These are phyloP conservation scores for Sesia bembeciformis DNA, from an alignment of 2,888 invertebrate genomes.

Conservation along the genomic window DNA sequence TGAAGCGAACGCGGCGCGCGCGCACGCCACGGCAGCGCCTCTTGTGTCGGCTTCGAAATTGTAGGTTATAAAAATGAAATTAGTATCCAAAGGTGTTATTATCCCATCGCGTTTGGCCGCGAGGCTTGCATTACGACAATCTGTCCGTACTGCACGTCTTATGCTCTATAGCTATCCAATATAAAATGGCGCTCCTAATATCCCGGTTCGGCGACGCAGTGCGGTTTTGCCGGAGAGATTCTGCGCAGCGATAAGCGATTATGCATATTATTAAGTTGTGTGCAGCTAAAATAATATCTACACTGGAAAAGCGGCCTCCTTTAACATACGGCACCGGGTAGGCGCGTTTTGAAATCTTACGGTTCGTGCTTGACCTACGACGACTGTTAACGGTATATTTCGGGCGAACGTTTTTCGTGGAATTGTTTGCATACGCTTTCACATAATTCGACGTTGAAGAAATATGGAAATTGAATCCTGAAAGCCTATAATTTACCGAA, in stretches of 20 bases:
- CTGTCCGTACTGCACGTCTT: conserved; percentile 75
- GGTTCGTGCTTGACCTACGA: conserved; percentile 46
- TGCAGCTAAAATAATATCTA: conserved; percentile 68
- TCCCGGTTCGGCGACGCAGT: conserved; percentile 67
- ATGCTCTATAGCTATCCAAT: conserved; percentile 73
- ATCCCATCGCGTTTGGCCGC: conserved; percentile 74
- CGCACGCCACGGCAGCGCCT: conserved; percentile 72
- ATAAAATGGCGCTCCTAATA: conserved; percentile 75
- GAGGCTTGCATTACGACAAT: conserved; percentile 74
- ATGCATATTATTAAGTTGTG: conserved; percentile 75
- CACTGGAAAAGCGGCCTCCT: conserved; percentile 59
- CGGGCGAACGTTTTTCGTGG: conserved; percentile 29
- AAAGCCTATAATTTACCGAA: not conserved
- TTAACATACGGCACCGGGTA: conserved; percentile 29
- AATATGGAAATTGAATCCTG: conserved; percentile 10
- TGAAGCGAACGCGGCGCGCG: conserved; percentile 52
- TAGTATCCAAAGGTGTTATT: conserved; percentile 74
- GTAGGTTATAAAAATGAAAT: conserved; percentile 76
- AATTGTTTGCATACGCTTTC: conserved; percentile 35
- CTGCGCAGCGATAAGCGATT: conserved; percentile 68
- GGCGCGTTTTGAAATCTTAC: conserved; percentile 49
- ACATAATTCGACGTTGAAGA: conserved; percentile 9
- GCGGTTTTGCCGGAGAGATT: conserved; percentile 64
- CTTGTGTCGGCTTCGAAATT: conserved; percentile 74
- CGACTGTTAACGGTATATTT: conserved; percentile 38